Evolutionary conservation across 2,797 vertebrate species (phyloP).

Genomic region (Pipistrellus kuhlii): DNA sequence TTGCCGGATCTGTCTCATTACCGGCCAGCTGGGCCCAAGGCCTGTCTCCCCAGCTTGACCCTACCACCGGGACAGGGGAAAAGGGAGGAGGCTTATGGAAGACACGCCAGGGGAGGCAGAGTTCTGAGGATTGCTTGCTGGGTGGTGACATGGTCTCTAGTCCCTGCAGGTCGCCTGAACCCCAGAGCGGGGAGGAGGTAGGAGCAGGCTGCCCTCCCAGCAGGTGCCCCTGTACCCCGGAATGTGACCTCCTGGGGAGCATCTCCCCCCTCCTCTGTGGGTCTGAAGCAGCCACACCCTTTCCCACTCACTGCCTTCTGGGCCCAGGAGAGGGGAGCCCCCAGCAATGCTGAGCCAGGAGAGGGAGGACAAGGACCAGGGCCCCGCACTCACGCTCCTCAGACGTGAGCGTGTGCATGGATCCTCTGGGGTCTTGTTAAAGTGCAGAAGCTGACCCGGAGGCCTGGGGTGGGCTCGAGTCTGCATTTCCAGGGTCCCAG

Average conservation of each 20-base stretch:
- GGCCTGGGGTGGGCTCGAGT: neutral
- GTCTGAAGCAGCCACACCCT: neutral
- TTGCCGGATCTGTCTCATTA: neutral
- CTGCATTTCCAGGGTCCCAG: neutral
- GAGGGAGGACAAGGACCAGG: accelerated
- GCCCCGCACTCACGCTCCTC: accelerated
- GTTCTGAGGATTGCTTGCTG: neutral
- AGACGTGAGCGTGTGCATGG: accelerated
- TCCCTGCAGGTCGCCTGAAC: neutral
- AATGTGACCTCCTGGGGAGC: neutral
- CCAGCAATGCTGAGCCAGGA: accelerated
- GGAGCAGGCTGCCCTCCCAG: neutral
- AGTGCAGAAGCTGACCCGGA: no score
- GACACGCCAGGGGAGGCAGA: accelerated
- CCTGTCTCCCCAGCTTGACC: neutral
- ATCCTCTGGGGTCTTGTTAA: neutral
- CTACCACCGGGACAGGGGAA: neutral
- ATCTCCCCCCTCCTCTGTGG: neutral
- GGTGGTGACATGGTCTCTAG: accelerated
- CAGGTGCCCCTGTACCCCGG: neutral
- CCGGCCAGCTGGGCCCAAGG: neutral
- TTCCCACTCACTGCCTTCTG: neutral
- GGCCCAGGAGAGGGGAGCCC: neutral
- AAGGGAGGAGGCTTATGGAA: neutral
- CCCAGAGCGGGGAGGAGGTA: accelerated